Conservation (phyloP, 2,888 invertebrate genomes). For the Trachelus iudaicus region DNA sequence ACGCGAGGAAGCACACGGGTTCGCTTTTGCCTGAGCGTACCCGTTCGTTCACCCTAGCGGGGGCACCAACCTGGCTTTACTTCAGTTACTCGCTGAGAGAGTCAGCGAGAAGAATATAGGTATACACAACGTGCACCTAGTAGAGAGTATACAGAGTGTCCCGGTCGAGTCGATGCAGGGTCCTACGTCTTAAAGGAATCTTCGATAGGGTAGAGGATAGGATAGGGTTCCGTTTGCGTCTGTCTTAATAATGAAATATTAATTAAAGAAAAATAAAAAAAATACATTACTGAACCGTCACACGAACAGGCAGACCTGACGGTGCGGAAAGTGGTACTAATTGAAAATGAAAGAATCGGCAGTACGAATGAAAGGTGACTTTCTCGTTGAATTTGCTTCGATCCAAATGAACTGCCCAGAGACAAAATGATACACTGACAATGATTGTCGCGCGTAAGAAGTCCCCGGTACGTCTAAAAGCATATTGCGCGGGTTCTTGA, state of each 20-base stretch:
- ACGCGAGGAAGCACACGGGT: conserved; percentile 51
- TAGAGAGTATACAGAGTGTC: conserved; percentile 54
- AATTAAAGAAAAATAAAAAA: not conserved
- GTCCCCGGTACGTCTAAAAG: not conserved
- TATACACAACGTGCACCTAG: conserved; percentile 42
- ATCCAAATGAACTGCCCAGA: not conserved
- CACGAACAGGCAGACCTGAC: not conserved
- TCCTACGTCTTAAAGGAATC: not conserved
- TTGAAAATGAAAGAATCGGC: not conserved
- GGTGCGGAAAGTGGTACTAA: not conserved
- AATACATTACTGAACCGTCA: not conserved
- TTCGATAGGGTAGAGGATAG: not conserved
- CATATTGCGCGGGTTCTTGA: conserved; percentile 38
- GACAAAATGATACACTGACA: not conserved
- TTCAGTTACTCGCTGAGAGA: conserved; percentile 60
- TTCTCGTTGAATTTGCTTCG: not conserved
- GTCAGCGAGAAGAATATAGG: conserved; percentile 25
- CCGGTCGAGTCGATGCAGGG: conserved; percentile 52
- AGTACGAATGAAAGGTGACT: not conserved
- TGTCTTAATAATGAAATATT: not conserved
- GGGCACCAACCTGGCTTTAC: conserved; percentile 66
- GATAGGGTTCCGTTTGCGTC: too few species aligned
- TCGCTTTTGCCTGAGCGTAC: conserved; percentile 59
- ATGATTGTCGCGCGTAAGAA: not conserved
- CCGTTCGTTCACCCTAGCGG: conserved; percentile 66